Evolutionary conservation across 2,888 invertebrate genomes (phyloP), one percentile per base, ranked within the genome.

Genomic region (Tipula helvola): DNA sequence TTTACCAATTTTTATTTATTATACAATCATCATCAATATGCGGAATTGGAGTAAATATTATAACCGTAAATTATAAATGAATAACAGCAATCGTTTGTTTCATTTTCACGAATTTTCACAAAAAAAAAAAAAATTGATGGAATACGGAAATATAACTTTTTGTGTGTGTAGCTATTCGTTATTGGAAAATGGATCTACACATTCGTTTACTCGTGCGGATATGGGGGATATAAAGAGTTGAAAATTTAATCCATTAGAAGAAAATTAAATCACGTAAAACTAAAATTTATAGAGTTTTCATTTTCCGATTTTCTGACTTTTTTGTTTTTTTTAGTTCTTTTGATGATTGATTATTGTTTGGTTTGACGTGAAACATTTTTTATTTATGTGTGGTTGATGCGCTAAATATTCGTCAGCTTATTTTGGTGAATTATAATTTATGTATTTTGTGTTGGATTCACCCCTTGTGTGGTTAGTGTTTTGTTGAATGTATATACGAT

Each of bases 221-320:
- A 52, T 16, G 71, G 71, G 28, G 1, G 18, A 52, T n/a, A 16
- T 71, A 28, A 71, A 71, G 71, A 28, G 71, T 71, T 71, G 71
- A 71, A 71, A 28, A 71, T 71, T 71, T 71, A 71, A 71, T 71
- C 71, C 71, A 71, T 71, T 71, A 71, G 71, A 28, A 8, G 71
- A 71, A 71, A 71, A 71, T 71, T 71, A 71, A 71, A 71, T 71
- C 71, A 71, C 71, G 71, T 71, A 71, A 71, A 71, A 71, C 71
- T 71, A 71, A 71, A 71, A 71, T 71, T 71, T 18, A 71, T 71
- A 71, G 71, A 71, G 71, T 18, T 71, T 71, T 28, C 71, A 12
- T 52, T 52, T 52, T 52, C n/a, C 44, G 44, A 44, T 52, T 52
- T 52, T 52, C 52, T 2, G 28, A n/a, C 4, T 44, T 44, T 52